Conservation (phyloP, 2,888 invertebrate genomes). For the Caenorhabditis wallacei region DNA sequence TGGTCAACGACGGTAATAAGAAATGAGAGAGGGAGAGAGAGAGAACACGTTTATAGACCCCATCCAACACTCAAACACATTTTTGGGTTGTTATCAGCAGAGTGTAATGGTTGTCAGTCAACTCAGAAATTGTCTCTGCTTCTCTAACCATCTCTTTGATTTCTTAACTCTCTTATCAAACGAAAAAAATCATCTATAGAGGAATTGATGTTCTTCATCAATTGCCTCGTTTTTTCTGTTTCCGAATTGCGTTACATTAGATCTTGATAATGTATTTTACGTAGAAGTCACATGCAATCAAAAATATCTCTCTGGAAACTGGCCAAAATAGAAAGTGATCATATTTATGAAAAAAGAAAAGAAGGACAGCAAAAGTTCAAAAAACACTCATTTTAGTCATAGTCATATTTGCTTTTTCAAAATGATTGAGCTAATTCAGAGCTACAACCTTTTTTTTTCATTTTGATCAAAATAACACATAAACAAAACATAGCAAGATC, state of each 20-base stretch:
- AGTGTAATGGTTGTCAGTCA: constrained; percentile 43
- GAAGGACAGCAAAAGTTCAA: too few relatives aligned
- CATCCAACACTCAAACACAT: constrained; percentile 23
- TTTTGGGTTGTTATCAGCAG: constrained; percentile 30
- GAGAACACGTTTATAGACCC: constrained; percentile 27
- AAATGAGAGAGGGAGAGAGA: background rate
- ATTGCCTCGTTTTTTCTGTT: background rate
- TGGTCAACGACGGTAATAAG: background rate
- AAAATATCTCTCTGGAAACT: background rate
- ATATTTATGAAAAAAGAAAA: too few relatives aligned
- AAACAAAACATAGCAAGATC: too few relatives aligned
- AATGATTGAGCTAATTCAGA: too few relatives aligned
- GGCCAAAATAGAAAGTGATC: background rate
- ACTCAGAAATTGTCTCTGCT: constrained; percentile 24
- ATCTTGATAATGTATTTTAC: constrained; percentile 13
- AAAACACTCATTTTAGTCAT: too few relatives aligned
- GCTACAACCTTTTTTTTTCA: too few relatives aligned
- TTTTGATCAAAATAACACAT: too few relatives aligned
- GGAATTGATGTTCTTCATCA: constrained; percentile 32
- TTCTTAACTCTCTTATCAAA: constrained; percentile 16
- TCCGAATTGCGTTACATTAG: background rate
- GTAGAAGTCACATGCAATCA: background rate
- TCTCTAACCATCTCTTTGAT: constrained; percentile 8
- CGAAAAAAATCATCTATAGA: background rate
- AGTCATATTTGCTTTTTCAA: too few relatives aligned